phyloP scores from a whole-genome alignment of 30 jellyfish, hydroid and myxozoan species.

The Turritopsis rubra region DNA sequence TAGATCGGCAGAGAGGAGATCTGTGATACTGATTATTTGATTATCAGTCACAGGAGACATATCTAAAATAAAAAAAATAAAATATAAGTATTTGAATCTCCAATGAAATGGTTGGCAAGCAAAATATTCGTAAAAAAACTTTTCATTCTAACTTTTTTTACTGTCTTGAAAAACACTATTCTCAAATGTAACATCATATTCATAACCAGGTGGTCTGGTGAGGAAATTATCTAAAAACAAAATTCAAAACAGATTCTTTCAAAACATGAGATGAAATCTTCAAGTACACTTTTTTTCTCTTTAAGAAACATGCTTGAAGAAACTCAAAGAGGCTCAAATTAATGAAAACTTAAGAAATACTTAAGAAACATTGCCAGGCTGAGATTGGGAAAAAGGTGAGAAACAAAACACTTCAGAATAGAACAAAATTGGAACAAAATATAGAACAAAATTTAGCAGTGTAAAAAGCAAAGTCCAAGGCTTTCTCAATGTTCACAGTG shows the following conservation, averaged over 20 bases:
- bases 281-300: too few relatives aligned
- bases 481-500: too few relatives aligned
- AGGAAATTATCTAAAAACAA: slow-evolving; percentile 45
- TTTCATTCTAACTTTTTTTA: neutral
- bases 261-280: neutral
- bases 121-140: neutral
- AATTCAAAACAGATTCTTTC: neutral
- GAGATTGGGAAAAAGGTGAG: too few relatives aligned
- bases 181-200: slow-evolving; percentile 41
- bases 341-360: too few relatives aligned
- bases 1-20: slow-evolving; percentile 27
- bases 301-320: too few relatives aligned
- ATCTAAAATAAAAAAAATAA: neutral
- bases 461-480: too few relatives aligned
- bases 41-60: neutral
- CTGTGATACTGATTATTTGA: neutral
- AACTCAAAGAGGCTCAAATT: too few relatives aligned
- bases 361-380: too few relatives aligned
- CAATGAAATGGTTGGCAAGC: neutral
- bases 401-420: too few relatives aligned
- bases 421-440: too few relatives aligned
- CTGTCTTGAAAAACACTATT: neutral
- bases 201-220: slow-evolving; percentile 78
- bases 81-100: neutral
- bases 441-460: too few relatives aligned